Base-by-base conservation (phyloP, 2,888 invertebrate species). In the Ceraclea dissimilis region DNA sequence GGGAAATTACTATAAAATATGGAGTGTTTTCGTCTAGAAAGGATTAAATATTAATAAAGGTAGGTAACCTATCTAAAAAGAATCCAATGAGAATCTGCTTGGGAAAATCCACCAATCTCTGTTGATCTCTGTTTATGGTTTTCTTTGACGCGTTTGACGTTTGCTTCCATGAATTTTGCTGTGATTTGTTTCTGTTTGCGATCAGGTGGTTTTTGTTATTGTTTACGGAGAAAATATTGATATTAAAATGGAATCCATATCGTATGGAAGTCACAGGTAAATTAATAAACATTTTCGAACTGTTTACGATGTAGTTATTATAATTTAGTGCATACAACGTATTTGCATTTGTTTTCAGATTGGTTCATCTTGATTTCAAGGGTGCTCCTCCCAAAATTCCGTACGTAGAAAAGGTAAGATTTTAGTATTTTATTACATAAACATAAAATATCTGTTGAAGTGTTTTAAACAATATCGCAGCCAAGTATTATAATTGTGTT, bases 281-380 rank as follows among this genome's bases (percentile, higher is more conserved):
- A 26, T 26, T 26, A 6, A 26, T 6, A 26, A 26, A 4, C 17
- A 31, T 43, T 21, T 21, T 10, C 10, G 5, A 26, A 26, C 26
- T 6, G 10, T 26, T 26, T 26, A 26, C 26, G 26, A 26, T 6
- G 26, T 26, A 4, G n/a, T n/a, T n/a, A n/a, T n/a, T n/a, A 31
- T 31, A 31, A 6, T 46, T 19, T 19, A 20, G 20, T 17, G 11
- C 8, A 19, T 20, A 8, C 13, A n/a, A 19, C 4, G 8, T 46
- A 20, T 46, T 44, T 16, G 6, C n/a, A 16, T 10, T 46, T 46
- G 63, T 48, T 68, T 68, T 33, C 65, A 77, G 77, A 65, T 69
- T 77, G 57, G 86, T 93, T 13, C 93, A 93, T 70, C 73, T 93
- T 58, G 93, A 93, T 73, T 70, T 93, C 34, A 93, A 93, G 73